Evolutionary conservation across 1,140 invertebrate genomes (phyloP), one percentile per base, ranked within the genome.

Genomic region (Achroia grisella): DNA sequence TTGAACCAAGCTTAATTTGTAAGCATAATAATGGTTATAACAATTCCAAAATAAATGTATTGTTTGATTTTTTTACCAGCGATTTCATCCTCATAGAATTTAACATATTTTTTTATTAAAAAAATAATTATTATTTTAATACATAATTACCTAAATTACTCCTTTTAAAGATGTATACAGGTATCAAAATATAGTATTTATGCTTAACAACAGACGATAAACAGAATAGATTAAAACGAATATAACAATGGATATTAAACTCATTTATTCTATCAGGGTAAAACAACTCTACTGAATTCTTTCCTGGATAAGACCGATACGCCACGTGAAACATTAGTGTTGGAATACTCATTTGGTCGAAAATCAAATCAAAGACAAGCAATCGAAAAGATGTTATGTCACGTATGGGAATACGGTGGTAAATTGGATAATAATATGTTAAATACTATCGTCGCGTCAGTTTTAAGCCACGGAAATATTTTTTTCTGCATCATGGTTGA

Each of bases 351-450:
- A 37, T 97, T 92, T 86, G 94, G 92, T 3, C 88, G 94, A 67
- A 92, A 93, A 74, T 91, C 90, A 52, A 90, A 89, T 4, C 90
- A 91, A 67, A 93, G 91, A 76, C 89, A 93, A 79, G 91, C 92
- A 76, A 86, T 88, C 40, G 78, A 86, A 23, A 95, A 95, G 70
- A 93, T 92, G 71, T 88, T 96, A 23, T 93, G 94, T 50, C 94
- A 97, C 54, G 91, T 97, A 14, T 97, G 94, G 94, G 96, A 97
- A 83, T 83, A 97, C 27, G 95, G 94, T 2, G 93, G 94, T n/a
- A 80, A 73, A 62, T 59, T 84, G 10, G 17, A 23, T 6, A 23
- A 6, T 23, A 59, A 78, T 41, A 65, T 71, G 45, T 44, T 84
- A 27, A 70, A 68, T 41, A 78, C 65, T 39, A 64, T 75, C 4